Percentiles rank a stretch among this genome's conserved stretches.
These are phyloP conservation scores for Alligator mississippiensis DNA, from an alignment of 2,113 vertebrate species.

Conservation along the genomic window DNA sequence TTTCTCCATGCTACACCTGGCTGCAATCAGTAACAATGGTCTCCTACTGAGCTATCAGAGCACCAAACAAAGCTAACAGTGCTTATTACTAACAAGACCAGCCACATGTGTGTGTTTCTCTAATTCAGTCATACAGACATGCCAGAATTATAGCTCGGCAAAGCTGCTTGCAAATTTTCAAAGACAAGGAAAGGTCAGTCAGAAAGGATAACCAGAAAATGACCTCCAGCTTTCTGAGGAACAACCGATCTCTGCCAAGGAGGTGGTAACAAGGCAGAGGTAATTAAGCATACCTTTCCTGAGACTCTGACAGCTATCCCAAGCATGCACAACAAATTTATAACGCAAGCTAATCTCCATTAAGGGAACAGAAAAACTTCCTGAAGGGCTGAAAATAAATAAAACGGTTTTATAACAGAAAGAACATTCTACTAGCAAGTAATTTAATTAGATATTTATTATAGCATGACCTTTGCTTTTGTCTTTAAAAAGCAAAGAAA, in stretches of 20 bases:
- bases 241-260: background rate
- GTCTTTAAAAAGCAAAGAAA: background rate
- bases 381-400: background rate
- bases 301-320: background rate
- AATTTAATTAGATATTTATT: background rate
- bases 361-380: background rate
- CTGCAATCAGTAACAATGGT: background rate
- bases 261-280: background rate
- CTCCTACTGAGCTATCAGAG: background rate
- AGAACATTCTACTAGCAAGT: background rate
- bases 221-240: background rate
- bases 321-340: background rate
- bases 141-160: background rate
- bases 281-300: background rate
- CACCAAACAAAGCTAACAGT: background rate
- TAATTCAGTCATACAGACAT: background rate
- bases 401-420: background rate
- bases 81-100: background rate
- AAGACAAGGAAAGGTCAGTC: background rate
- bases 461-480: background rate
- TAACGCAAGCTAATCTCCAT: background rate
- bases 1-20: background rate
- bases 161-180: background rate
- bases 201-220: background rate
- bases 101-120: background rate